Conservation (phyloP, 2,113 vertebrate genomes). For the Cavia porcellus region DNA sequence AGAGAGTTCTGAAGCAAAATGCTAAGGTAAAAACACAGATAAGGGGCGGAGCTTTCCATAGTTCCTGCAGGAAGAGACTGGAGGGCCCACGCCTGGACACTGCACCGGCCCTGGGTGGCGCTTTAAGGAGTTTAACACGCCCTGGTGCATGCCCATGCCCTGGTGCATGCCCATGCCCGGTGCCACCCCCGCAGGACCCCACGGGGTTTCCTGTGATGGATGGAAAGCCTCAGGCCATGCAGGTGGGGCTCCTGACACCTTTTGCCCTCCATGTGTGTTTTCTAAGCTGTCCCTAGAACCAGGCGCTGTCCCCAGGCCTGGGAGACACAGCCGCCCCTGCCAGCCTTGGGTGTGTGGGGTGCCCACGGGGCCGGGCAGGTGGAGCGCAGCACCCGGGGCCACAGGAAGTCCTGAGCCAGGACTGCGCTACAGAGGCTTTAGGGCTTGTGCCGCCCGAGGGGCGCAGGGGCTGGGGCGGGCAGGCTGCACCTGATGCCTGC, state of each 20-base stretch:
- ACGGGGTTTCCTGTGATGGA: no score
- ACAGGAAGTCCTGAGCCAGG: no score
- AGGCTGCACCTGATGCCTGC: no score
- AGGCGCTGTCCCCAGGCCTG: rapidly evolving
- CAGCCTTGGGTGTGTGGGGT: neutral
- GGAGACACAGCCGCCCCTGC: rapidly evolving
- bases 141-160: no score
- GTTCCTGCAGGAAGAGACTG: neutral
- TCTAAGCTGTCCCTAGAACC: no score
- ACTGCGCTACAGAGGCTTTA: neutral
- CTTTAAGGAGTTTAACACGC: neutral
- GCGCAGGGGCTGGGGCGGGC: rapidly evolving
- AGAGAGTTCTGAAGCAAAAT: neutral
- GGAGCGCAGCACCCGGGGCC: no score
- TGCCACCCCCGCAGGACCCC: neutral
- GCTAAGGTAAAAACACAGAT: rapidly evolving
- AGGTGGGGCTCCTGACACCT: neutral
- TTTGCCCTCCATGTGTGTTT: rapidly evolving
- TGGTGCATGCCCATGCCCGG: neutral
- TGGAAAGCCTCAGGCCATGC: neutral
- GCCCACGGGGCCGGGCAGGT: no score
- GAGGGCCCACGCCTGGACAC: neutral
- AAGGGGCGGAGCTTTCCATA: neutral
- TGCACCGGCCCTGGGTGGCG: rapidly evolving
- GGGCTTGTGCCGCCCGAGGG: no score